Conservation (phyloP, 2,113 vertebrate genomes). For the Otus sunia region DNA sequence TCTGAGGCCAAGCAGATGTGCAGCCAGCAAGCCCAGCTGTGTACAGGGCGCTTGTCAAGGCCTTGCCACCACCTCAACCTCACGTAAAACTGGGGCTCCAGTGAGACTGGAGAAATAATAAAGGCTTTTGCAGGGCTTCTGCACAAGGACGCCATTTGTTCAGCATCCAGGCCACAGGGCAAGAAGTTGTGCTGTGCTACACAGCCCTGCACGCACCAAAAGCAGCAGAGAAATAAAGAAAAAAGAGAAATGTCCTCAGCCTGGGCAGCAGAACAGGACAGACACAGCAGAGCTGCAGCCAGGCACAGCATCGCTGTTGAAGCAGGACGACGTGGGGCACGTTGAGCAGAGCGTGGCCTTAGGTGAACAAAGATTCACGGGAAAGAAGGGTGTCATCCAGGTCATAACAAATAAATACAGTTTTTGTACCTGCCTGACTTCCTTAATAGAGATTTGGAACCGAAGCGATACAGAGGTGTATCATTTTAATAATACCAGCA, state of each 20-base stretch:
- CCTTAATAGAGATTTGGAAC: neutral
- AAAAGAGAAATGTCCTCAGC: neutral
- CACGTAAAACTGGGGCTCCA: neutral
- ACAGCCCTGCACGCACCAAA: neutral
- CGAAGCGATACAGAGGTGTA: neutral
- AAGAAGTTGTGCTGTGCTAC: neutral
- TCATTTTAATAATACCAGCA: neutral
- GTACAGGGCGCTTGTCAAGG: neutral
- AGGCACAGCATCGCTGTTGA: neutral
- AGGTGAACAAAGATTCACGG: accelerated
- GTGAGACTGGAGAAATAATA: neutral
- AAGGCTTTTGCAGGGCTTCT: neutral
- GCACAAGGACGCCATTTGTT: neutral
- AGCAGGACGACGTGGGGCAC: accelerated
- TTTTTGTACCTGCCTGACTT: neutral
- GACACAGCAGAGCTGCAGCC: neutral
- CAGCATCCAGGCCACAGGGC: neutral
- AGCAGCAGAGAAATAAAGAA: neutral
- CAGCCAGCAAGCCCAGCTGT: neutral
- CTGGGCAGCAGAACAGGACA: neutral
- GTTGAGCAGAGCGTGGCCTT: accelerated
- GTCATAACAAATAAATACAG: neutral
- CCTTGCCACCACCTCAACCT: neutral
- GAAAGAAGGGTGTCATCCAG: neutral
- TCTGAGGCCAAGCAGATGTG: neutral